Percentiles rank a stretch among this genome's conserved stretches.
phyloP scores from a whole-genome alignment of 2,797 vertebrate species.

The Hemibagrus guttatus region DNA sequence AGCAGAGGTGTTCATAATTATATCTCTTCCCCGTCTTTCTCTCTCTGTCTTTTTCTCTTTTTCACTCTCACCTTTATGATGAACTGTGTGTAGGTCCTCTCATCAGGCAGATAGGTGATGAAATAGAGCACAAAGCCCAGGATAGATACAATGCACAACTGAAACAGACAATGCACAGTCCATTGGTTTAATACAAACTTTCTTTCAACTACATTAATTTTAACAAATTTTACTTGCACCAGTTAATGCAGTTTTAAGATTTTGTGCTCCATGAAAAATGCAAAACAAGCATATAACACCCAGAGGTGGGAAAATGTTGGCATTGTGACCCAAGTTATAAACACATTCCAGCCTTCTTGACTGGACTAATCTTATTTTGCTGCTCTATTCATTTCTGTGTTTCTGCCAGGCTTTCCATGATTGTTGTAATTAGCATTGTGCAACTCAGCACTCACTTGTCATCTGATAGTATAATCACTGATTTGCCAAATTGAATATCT shows the following conservation, averaged over 20 bases:
- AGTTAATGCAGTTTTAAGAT: neutral
- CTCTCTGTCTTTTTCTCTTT: neutral
- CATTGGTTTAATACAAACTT: slow-evolving; percentile 24
- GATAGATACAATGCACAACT: slow-evolving; percentile 88
- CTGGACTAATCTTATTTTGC: slow-evolving; percentile 51
- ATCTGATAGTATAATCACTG: slow-evolving; percentile 72
- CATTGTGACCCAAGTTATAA: slow-evolving; percentile 46
- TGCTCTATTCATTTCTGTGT: slow-evolving; percentile 39
- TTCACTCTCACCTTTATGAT: slow-evolving; percentile 82
- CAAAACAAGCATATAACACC: slow-evolving; percentile 13
- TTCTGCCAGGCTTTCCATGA: slow-evolving; percentile 49
- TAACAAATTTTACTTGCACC: neutral
- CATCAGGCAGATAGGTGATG: slow-evolving; percentile 86
- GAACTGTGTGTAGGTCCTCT: slow-evolving; percentile 86
- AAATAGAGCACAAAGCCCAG: slow-evolving; percentile 89
- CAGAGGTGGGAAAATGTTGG: slow-evolving; percentile 25
- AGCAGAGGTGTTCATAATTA: slow-evolving; percentile 18
- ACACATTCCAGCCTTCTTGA: slow-evolving; percentile 45
- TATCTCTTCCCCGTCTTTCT: neutral
- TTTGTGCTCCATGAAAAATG: neutral
- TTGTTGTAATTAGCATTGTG: slow-evolving; percentile 65
- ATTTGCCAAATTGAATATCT: slow-evolving; percentile 53
- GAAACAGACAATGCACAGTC: slow-evolving; percentile 52
- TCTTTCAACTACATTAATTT: slow-evolving; percentile 3
- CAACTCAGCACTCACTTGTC: slow-evolving; percentile 71